phyloP scores from a whole-genome alignment of 1,140 invertebrate species.

The Cydia strobilella region DNA sequence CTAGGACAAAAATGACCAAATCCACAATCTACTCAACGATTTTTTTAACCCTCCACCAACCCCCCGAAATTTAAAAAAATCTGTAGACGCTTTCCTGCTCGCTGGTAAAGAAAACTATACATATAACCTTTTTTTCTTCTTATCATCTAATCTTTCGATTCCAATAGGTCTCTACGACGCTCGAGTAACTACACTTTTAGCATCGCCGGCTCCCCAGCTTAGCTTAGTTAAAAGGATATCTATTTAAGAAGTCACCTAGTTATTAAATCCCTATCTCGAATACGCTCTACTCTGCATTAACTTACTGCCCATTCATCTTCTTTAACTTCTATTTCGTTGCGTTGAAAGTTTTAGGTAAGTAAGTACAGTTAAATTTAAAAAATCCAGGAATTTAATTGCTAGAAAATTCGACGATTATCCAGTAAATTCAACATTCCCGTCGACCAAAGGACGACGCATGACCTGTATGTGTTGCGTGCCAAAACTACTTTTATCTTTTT shows the following conservation, averaged over 20 bases:
- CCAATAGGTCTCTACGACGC: too few species aligned
- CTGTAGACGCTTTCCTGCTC: too few species aligned
- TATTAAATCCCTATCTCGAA: neutral
- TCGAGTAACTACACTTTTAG: too few species aligned
- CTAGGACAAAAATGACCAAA: too few species aligned
- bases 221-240: neutral
- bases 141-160: too few species aligned
- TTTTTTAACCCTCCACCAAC: too few species aligned
- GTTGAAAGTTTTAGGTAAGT: neutral
- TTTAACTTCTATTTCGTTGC: too few species aligned
- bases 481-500: conserved; percentile 16
- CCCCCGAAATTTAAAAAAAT: too few species aligned
- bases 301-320: neutral
- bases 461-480: neutral
- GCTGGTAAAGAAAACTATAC: too few species aligned
- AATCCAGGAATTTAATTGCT: neutral
- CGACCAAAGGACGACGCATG: conserved; percentile 4
- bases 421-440: neutral
- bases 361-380: neutral
- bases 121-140: too few species aligned
- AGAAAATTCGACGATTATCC: neutral
- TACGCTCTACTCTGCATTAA: neutral
- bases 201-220: too few species aligned
- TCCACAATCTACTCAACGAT: too few species aligned
- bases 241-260: neutral